Conservation (phyloP, 2,888 invertebrate species). For the Colletes collaris region DNA sequence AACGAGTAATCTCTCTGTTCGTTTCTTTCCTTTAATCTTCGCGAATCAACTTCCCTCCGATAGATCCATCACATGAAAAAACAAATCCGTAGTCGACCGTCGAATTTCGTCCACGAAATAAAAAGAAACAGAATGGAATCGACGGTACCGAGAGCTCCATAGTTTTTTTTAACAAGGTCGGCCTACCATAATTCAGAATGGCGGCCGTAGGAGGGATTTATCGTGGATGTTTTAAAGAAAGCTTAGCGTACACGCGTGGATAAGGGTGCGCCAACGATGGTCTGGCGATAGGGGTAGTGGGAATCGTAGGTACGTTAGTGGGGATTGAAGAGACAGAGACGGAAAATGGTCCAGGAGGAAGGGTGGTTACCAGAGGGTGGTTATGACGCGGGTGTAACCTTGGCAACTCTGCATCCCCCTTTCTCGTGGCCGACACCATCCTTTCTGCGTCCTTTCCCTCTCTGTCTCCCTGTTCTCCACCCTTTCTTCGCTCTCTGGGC, state of each 20-base stretch:
- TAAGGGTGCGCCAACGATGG: slow-evolving; percentile 41
- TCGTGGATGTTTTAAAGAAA: slow-evolving; percentile 66
- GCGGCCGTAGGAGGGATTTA: slow-evolving; percentile 61
- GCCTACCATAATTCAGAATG: slow-evolving; percentile 61
- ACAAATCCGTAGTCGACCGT: too few species aligned
- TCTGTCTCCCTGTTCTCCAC: slow-evolving; percentile 21
- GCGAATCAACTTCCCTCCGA: too few species aligned
- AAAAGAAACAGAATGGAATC: not conserved
- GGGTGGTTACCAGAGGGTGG: slow-evolving; percentile 71
- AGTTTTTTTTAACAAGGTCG: slow-evolving; percentile 58
- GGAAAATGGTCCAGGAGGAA: slow-evolving; percentile 61
- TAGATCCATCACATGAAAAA: too few species aligned
- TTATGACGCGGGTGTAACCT: slow-evolving; percentile 79
- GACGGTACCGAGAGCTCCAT: not conserved
- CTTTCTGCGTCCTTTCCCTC: slow-evolving; percentile 38
- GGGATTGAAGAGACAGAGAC: slow-evolving; percentile 48
- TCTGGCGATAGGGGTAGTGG: slow-evolving; percentile 41
- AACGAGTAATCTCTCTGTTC: too few species aligned
- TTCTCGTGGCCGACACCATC: slow-evolving; percentile 47
- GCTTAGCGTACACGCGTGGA: slow-evolving; percentile 54
- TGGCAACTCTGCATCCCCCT: slow-evolving; percentile 75
- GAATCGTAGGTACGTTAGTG: slow-evolving; percentile 51
- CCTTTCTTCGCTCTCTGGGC: not conserved
- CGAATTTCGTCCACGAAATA: not conserved
- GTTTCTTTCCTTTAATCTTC: not conserved